These are phyloP conservation scores for Acanthiza pusilla DNA, from an alignment of 2,797 vertebrate genomes.

Conservation along the genomic window DNA sequence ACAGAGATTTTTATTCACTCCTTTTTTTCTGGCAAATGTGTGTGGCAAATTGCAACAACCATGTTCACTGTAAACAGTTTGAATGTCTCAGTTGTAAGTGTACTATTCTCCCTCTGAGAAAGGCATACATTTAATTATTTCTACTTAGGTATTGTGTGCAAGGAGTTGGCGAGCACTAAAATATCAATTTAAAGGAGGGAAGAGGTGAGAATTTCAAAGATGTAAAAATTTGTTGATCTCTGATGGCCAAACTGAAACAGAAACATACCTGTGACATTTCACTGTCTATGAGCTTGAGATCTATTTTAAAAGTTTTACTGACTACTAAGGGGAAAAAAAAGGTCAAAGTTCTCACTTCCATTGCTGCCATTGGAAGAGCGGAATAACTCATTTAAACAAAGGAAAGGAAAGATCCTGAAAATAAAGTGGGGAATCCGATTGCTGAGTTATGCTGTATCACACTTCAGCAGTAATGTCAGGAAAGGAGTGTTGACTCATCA, in stretches of 20 bases:
- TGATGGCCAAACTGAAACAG: not conserved
- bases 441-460: not conserved
- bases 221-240: not conserved
- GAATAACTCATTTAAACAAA: not conserved
- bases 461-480: not conserved
- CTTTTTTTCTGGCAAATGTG: fast-evolving
- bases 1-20: not conserved
- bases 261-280: not conserved
- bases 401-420: not conserved
- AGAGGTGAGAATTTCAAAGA: not conserved
- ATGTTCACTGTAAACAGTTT: not conserved
- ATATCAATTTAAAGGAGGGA: not conserved
- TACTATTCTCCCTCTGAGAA: not conserved
- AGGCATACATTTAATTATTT: not conserved
- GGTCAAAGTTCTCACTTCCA: not conserved
- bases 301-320: not conserved
- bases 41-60: not conserved
- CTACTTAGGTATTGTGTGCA: not conserved
- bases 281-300: not conserved
- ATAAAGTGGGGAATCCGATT: not conserved
- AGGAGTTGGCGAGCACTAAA: not conserved
- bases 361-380: not conserved
- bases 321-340: not conserved
- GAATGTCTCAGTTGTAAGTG: not conserved
- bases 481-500: not conserved